Percentiles rank a stretch among this genome's conserved stretches.
Conservation (phyloP, 2,888 invertebrate genomes). For the Lamellibrachia columna region DNA sequence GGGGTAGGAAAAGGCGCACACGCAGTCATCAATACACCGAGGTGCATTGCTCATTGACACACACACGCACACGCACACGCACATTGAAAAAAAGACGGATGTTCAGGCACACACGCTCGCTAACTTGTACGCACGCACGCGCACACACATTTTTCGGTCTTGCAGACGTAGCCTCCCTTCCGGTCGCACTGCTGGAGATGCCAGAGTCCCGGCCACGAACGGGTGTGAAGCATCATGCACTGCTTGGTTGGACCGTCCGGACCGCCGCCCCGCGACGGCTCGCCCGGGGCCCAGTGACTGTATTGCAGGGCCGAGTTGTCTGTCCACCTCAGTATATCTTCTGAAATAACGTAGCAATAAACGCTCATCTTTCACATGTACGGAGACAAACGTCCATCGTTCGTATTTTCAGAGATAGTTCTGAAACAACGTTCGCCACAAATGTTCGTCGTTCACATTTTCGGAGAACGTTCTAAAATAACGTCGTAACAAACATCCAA, state of each 20-base stretch:
- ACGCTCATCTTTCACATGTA: background rate
- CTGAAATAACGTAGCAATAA: background rate
- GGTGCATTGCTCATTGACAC: no score
- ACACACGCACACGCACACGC: no score
- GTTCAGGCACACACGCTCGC: background rate
- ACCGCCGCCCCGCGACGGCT: conserved; percentile 28
- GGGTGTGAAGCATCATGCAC: background rate
- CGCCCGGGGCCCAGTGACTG: conserved; percentile 36
- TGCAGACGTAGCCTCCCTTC: background rate
- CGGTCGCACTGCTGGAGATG: background rate
- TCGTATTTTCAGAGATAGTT: no score
- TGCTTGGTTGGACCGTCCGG: background rate
- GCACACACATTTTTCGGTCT: background rate
- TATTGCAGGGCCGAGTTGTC: conserved; percentile 32
- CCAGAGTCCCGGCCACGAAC: background rate
- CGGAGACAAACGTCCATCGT: no score
- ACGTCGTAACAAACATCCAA: no score
- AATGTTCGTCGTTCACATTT: background rate
- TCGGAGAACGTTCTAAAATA: no score
- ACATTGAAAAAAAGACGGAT: no score
- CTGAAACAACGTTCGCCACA: background rate
- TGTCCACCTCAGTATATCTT: conserved; percentile 26
- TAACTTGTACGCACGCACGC: background rate
- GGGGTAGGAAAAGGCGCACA: no score
- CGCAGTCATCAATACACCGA: no score